Conservation (phyloP, 2,888 invertebrate genomes). For the Eilema caniola region DNA sequence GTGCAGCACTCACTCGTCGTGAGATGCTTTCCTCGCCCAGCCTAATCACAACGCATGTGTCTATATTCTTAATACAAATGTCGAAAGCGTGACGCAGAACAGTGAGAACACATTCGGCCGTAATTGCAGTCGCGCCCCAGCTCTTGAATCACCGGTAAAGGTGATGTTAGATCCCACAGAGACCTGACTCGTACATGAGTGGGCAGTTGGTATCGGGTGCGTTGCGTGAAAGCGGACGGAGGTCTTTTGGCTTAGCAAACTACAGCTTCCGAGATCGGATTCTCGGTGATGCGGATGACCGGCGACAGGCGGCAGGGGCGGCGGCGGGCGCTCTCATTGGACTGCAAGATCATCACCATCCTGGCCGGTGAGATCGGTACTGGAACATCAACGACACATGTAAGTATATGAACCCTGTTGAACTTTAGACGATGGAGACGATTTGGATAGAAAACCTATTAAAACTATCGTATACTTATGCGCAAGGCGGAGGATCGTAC, state of each 20-base stretch:
- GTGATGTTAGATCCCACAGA: constrained; percentile 2
- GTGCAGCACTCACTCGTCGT: constrained; percentile 48
- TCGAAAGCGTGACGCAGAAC: constrained; percentile 5
- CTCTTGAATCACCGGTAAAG: constrained; percentile 15
- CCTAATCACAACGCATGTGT: constrained; percentile 9
- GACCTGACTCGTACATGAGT: background rate
- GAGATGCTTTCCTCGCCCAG: constrained; percentile 45
- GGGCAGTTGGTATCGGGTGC: background rate
- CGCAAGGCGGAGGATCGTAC: too few species aligned
- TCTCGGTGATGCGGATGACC: constrained; percentile 92
- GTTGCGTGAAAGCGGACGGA: constrained; percentile 13
- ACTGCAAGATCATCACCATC: constrained; percentile 89
- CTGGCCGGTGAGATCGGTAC: constrained; percentile 91
- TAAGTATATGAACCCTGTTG: background rate
- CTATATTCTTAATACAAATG: background rate
- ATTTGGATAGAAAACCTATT: background rate
- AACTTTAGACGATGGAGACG: background rate
- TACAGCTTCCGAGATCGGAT: constrained; percentile 92
- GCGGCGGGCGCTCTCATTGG: constrained; percentile 82
- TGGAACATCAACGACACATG: constrained; percentile 65
- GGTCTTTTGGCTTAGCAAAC: constrained; percentile 87
- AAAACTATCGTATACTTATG: background rate
- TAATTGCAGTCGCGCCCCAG: background rate
- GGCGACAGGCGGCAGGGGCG: constrained; percentile 85
- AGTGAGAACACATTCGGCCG: background rate